Evolutionary conservation across 1,140 invertebrate species (phyloP).

Genomic region (Harpegnathos saltator): DNA sequence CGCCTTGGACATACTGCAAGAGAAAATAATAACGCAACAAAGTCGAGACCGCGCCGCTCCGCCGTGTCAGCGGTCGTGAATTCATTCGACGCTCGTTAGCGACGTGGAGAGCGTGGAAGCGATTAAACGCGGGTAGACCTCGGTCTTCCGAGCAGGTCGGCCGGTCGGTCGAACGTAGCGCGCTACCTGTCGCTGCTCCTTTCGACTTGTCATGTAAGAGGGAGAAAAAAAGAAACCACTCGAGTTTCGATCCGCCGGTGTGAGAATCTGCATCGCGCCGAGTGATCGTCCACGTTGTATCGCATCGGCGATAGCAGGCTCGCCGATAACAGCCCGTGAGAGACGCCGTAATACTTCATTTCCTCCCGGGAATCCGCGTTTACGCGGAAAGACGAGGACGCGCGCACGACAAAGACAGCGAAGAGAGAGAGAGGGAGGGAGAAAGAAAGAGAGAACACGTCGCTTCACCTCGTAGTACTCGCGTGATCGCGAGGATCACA

Average conservation of each 20-base stretch:
- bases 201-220: too few species aligned
- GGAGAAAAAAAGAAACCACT: too few species aligned
- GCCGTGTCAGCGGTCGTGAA: background rate
- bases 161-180: too few species aligned
- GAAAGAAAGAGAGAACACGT: background rate
- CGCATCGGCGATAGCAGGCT: background rate
- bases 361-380: slow-evolving; percentile 24
- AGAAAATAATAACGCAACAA: slow-evolving; percentile 53
- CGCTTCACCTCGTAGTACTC: slow-evolving; percentile 55
- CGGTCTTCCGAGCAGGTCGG: slow-evolving; percentile 17
- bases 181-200: too few species aligned
- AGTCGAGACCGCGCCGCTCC: slow-evolving; percentile 3
- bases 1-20: slow-evolving; percentile 30
- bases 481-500: slow-evolving; percentile 19
- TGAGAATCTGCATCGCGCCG: too few species aligned
- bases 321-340: slow-evolving; percentile 25
- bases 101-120: slow-evolving; percentile 26
- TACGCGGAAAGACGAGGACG: slow-evolving; percentile 43
- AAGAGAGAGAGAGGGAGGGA: too few species aligned
- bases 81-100: slow-evolving; percentile 41
- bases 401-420: slow-evolving; percentile 23
- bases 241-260: too few species aligned
- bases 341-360: slow-evolving; percentile 32
- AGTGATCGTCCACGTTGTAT: too few species aligned
- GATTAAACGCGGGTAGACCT: slow-evolving; percentile 16